Evolutionary conservation across 1,140 invertebrate genomes (phyloP), one percentile per base, ranked within the genome.

Genomic region (Calephelis virginiensis): DNA sequence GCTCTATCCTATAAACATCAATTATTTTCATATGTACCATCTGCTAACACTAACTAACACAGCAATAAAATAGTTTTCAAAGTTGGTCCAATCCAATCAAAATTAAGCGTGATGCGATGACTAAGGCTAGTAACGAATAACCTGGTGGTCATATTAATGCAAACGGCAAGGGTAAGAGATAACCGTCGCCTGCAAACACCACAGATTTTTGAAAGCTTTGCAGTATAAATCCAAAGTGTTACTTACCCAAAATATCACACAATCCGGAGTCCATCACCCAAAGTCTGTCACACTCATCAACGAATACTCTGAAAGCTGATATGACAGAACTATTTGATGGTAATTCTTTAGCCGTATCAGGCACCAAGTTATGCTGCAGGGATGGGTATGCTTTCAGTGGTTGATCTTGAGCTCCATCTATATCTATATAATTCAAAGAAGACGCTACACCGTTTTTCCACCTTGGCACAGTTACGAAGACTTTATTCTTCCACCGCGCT

Each of bases 211-310:
- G 28, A 28, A 28, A 28, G 28, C 28, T 28, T 28, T 4, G 28
- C 28, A 28, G 28, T 28, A 28, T 28, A 43, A 6, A 43, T 43
- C 8, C 6, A 6, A 43, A 28, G 28, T 28, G 6, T 14, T 43
- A 63, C 65, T 93, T 86, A 75, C 94, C 95, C 50, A 94, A 86
- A 81, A 96, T 95, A 83, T 96, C 94, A 67, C 94, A 93, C 38
- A 95, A 78, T n/a, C 95, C 95, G 10, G 94, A 94, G 80, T 96
- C 95, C 77, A 96, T 91, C 38, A 94, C 94, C 95, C 95, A 96
- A 9, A 96, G 87, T 60, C 95, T 92, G 81, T 95, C 94, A 71
- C 95, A 96, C 2, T 90, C 89, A 81, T 96, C 95, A 12, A 94
- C 92, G 70, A 83, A 92, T 9, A 94, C 82, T 66, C 94, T 92